phyloP scores from a whole-genome alignment of 2,113 vertebrate species.

The Hippocampus abdominalis region DNA sequence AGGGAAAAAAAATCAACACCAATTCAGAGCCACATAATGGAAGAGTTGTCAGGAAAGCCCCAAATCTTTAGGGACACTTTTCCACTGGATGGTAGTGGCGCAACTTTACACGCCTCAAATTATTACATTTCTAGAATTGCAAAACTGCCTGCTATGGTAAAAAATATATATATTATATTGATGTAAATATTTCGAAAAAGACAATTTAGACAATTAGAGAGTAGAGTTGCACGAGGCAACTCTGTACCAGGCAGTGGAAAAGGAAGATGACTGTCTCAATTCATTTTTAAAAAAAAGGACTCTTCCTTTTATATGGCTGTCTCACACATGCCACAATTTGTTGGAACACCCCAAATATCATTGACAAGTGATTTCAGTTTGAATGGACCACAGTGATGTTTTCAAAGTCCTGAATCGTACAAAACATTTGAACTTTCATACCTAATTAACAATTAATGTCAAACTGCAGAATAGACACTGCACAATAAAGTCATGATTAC shows the following conservation, averaged over 20 bases:
- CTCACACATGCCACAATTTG: slow-evolving; percentile 46
- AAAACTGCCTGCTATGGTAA: too few relatives aligned
- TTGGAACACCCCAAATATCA: not conserved
- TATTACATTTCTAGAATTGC: too few relatives aligned
- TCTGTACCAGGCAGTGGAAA: not conserved
- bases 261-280: not conserved
- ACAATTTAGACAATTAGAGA: too few relatives aligned
- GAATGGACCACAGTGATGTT: slow-evolving; percentile 13
- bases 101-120: not conserved
- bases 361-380: slow-evolving; percentile 9
- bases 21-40: slow-evolving; percentile 32
- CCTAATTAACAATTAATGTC: not conserved
- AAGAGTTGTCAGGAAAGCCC: slow-evolving; percentile 4
- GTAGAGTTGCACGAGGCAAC: not conserved
- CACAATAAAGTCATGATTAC: not conserved
- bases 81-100: not conserved
- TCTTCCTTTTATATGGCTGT: slow-evolving; percentile 27
- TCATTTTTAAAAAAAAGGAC: slow-evolving; percentile 4
- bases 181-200: too few relatives aligned
- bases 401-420: not conserved
- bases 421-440: not conserved
- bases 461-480: not conserved
- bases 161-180: too few relatives aligned
- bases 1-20: slow-evolving; percentile 31
- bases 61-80: not conserved